Percentiles rank a stretch among this genome's conserved stretches.
phyloP scores from a whole-genome alignment of 2,797 vertebrate genomes.

The Heliangelus exortis region DNA sequence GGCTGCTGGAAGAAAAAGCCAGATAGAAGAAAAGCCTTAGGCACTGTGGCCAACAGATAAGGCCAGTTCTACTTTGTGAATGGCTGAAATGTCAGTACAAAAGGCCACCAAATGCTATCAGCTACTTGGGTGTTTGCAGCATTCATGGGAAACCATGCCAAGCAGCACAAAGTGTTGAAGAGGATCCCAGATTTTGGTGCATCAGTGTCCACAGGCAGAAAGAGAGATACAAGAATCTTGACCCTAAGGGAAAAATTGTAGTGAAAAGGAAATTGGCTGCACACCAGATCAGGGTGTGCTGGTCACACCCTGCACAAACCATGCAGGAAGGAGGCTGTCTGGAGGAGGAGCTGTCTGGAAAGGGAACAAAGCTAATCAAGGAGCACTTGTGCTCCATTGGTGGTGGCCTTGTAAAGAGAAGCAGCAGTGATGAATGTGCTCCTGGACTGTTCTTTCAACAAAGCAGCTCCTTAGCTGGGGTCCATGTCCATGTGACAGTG shows the following conservation, averaged over 20 bases:
- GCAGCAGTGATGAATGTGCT: rapidly evolving
- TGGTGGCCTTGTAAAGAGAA: not conserved
- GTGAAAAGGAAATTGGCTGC: not conserved
- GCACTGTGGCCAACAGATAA: conserved; percentile 27
- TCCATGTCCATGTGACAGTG: rapidly evolving
- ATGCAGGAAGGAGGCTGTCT: not conserved
- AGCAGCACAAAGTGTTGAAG: not conserved
- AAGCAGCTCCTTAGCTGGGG: not conserved
- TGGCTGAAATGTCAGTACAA: conserved; percentile 32
- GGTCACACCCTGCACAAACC: not conserved
- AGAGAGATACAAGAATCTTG: not conserved
- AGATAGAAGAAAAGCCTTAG: conserved; percentile 36
- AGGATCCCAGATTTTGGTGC: not conserved
- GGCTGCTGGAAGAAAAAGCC: conserved; percentile 9
- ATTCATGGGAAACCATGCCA: not conserved
- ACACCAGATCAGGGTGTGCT: not conserved
- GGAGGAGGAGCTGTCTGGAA: not conserved
- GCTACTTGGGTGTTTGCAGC: not conserved
- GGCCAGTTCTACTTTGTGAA: not conserved
- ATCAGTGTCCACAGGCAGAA: not conserved
- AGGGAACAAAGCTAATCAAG: not conserved
- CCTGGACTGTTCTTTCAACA: not conserved
- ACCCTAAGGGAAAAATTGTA: not conserved
- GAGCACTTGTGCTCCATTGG: not conserved
- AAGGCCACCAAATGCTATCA: conserved; percentile 29